Conservation (phyloP, 2,888 invertebrate genomes). For the Mellilla xanthometata region DNA sequence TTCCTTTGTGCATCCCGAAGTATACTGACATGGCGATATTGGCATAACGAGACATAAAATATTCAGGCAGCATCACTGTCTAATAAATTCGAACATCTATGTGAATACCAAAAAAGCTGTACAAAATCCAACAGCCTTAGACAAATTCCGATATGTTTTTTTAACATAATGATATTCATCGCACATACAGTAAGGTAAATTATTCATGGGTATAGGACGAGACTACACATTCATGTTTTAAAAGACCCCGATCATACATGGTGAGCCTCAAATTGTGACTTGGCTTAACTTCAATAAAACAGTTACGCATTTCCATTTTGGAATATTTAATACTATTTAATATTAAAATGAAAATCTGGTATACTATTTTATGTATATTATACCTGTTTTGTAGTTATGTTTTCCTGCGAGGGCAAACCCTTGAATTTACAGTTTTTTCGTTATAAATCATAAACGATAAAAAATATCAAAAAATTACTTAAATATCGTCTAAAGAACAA, state of each 20-base stretch:
- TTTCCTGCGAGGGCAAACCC: too few species aligned
- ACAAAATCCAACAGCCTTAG: constrained; percentile 35
- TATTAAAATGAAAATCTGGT: too few species aligned
- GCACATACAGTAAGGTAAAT: constrained; percentile 25
- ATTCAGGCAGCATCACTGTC: constrained; percentile 40
- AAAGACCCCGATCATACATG: constrained; percentile 11
- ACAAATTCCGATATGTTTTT: constrained; percentile 30
- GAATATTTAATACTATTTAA: too few species aligned
- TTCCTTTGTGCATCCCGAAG: constrained; percentile 7
- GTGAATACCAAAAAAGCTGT: constrained; percentile 43
- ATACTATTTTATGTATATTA: too few species aligned
- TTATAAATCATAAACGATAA: too few species aligned
- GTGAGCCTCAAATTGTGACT: constrained; percentile 1
- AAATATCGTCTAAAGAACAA: too few species aligned
- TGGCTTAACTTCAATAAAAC: too few species aligned
- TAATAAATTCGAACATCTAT: constrained; percentile 42
- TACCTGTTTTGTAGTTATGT: too few species aligned
- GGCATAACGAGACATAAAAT: constrained; percentile 22
- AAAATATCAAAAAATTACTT: too few species aligned
- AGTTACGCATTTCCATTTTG: too few species aligned
- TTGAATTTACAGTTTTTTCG: too few species aligned
- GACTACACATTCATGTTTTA: constrained; percentile 8
- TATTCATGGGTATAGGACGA: constrained; percentile 23
- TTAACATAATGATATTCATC: constrained; percentile 26
- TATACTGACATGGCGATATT: background rate